These are phyloP conservation scores for Byasa hedistus DNA, from an alignment of 2,888 invertebrate genomes.

Conservation along the genomic window DNA sequence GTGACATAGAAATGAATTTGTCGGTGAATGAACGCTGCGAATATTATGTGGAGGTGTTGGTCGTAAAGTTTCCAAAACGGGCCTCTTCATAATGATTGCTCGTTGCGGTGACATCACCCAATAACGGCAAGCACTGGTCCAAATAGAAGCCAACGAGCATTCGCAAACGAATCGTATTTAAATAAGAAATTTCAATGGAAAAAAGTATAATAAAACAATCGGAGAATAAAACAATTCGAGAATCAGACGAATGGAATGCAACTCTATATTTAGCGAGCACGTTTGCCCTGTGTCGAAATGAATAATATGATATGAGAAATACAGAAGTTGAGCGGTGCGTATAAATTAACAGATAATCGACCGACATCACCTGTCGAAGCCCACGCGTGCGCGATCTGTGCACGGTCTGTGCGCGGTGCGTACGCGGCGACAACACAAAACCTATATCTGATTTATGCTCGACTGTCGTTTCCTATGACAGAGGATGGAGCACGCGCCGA, in stretches of 20 bases:
- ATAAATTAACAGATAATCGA: conserved; percentile 75
- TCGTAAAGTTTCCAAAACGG: conserved; percentile 74
- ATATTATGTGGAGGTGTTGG: conserved; percentile 70
- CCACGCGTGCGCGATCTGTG: conserved; percentile 52
- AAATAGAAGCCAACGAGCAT: conserved; percentile 51
- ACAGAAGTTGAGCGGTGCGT: conserved; percentile 69
- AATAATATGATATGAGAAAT: conserved; percentile 68
- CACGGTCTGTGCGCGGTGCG: conserved; percentile 49
- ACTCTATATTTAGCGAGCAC: conserved; percentile 72
- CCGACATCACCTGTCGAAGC: conserved; percentile 65
- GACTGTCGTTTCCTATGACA: conserved; percentile 14
- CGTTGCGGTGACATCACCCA: conserved; percentile 68
- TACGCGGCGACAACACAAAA: conserved; percentile 32
- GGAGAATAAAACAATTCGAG: conserved; percentile 49
- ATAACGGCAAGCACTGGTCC: conserved; percentile 46
- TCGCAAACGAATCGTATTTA: conserved; percentile 50
- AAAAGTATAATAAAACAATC: conserved; percentile 65
- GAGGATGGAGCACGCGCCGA: conserved; percentile 46
- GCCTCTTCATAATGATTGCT: conserved; percentile 62
- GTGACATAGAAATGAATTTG: conserved; percentile 41
- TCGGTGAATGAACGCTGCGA: conserved; percentile 72
- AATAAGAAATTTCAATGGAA: conserved; percentile 60
- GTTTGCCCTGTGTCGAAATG: conserved; percentile 68
- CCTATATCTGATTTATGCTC: conserved; percentile 24
- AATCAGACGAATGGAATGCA: conserved; percentile 64